Evolutionary conservation across 2,888 invertebrate genomes (phyloP).

Genomic region (Hoplodrina ambigua): DNA sequence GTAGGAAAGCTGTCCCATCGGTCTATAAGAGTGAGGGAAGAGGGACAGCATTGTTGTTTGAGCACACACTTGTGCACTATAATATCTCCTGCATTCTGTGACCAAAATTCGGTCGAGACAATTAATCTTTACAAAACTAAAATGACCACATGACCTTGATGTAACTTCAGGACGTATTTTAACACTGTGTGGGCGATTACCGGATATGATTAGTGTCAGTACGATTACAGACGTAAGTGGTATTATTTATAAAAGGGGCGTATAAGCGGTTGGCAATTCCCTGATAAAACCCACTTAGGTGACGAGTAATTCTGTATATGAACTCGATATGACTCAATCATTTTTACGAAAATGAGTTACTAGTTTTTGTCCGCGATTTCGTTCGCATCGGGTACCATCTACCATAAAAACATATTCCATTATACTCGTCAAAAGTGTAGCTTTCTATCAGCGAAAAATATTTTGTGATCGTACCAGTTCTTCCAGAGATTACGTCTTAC

Average conservation of each 20-base stretch:
- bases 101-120: too few species aligned
- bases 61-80: too few species aligned
- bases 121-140: background rate
- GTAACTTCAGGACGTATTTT: constrained; percentile 31
- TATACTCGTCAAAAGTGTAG: too few species aligned
- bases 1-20: too few species aligned
- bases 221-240: constrained; percentile 30
- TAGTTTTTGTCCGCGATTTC: background rate
- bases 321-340: background rate
- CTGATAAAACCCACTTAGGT: constrained; percentile 3
- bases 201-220: constrained; percentile 30
- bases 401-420: too few species aligned
- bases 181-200: constrained; percentile 9
- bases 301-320: background rate
- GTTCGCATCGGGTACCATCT: too few species aligned
- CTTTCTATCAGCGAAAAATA: too few species aligned
- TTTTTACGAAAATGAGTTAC: background rate
- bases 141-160: constrained; percentile 15
- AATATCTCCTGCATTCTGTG: too few species aligned
- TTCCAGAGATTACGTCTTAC: too few species aligned
- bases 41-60: too few species aligned
- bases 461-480: too few species aligned
- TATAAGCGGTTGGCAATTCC: constrained; percentile 11
- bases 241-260: constrained; percentile 28
- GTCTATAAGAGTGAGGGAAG: too few species aligned